Conservation (phyloP, 2,113 vertebrate species). For the Cynopterus brachyotis region DNA sequence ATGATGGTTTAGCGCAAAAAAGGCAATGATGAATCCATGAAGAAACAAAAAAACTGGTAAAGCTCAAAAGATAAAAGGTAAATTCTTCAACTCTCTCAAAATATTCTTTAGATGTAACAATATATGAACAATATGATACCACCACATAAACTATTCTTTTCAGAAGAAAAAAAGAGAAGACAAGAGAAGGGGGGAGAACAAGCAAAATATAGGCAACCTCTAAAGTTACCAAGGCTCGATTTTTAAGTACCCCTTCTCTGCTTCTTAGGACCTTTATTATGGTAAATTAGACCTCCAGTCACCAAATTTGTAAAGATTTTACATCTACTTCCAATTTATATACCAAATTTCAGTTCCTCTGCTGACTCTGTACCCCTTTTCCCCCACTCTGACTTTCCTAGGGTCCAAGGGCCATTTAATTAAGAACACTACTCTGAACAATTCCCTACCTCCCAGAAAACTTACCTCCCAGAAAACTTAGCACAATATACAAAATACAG, state of each 20-base stretch:
- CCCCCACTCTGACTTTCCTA: neutral
- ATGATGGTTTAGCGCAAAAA: neutral
- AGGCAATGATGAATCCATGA: neutral
- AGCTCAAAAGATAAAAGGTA: neutral
- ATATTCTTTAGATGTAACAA: neutral
- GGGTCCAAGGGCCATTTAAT: neutral
- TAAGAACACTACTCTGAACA: neutral
- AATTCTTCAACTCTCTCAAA: neutral
- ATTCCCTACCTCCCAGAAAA: neutral
- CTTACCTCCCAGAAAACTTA: neutral
- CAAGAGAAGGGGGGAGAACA: neutral
- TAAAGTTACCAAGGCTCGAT: neutral
- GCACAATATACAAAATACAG: neutral
- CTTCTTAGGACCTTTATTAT: neutral
- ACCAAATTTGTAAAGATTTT: neutral
- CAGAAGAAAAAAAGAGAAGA: neutral
- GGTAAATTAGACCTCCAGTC: neutral
- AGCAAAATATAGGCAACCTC: neutral
- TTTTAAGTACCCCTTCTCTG: neutral
- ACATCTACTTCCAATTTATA: neutral
- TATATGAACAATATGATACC: neutral
- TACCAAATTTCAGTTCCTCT: neutral
- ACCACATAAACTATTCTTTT: neutral
- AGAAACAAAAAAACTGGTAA: neutral
- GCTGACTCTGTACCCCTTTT: neutral